Conservation (phyloP, 1,140 invertebrate species). For the Babylonia areolata region DNA sequence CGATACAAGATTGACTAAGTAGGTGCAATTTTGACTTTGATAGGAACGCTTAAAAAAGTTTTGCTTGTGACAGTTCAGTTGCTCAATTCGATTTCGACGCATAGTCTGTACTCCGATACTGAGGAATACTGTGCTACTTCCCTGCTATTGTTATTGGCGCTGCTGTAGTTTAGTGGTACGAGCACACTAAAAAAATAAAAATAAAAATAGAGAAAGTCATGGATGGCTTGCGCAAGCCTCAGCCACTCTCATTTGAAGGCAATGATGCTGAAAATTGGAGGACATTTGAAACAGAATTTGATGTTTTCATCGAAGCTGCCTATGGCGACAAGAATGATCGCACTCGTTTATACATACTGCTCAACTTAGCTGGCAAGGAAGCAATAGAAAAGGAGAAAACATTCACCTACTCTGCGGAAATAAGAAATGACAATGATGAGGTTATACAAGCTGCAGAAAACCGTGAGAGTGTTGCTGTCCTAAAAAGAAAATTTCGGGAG, state of each 20-base stretch:
- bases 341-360: neutral
- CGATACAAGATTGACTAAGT: too few relatives aligned
- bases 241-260: neutral
- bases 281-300: neutral
- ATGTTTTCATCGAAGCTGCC: neutral
- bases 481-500: neutral
- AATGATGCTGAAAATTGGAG: neutral
- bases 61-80: neutral
- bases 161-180: neutral
- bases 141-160: too few relatives aligned
- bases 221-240: neutral
- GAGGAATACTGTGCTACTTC: neutral
- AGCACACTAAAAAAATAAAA: too few relatives aligned
- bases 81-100: too few relatives aligned
- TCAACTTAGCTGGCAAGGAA: neutral
- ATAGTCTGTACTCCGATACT: neutral
- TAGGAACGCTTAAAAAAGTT: too few relatives aligned
- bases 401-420: neutral
- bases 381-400: neutral
- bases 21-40: too few relatives aligned
- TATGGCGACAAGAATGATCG: constrained; percentile 8
- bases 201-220: neutral
- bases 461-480: neutral
- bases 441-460: too few relatives aligned
- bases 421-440: neutral